phyloP scores from a whole-genome alignment of 2,797 vertebrate genomes.

The Dipus sagitta region DNA sequence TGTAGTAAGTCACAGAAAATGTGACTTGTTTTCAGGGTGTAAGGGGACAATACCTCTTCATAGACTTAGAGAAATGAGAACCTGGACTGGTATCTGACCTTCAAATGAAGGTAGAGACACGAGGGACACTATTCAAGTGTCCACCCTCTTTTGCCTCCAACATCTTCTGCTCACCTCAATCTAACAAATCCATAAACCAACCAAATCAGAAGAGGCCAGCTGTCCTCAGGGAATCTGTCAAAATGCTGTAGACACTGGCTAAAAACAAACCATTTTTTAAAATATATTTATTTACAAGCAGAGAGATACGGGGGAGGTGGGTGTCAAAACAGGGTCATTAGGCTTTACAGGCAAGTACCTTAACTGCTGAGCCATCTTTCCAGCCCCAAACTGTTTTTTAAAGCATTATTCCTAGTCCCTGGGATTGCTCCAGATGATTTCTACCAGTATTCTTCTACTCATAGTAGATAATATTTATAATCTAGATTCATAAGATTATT shows the following conservation, averaged over 20 bases:
- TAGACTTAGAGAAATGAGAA: background rate
- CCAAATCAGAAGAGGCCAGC: background rate
- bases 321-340: too few species aligned
- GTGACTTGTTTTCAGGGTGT: background rate
- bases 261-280: background rate
- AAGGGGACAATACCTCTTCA: constrained; percentile 21
- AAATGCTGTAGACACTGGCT: background rate
- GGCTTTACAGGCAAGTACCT: too few species aligned
- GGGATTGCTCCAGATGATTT: constrained; percentile 25
- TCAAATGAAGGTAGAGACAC: background rate
- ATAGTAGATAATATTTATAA: constrained; percentile 16
- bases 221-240: background rate
- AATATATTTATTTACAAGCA: too few species aligned
- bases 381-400: background rate
- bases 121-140: background rate
- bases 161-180: background rate
- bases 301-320: too few species aligned
- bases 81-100: background rate
- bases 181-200: constrained; percentile 1
- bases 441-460: constrained; percentile 1
- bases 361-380: too few species aligned
- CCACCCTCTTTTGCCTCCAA: background rate
- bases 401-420: background rate
- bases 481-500: constrained; percentile 15
- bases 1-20: background rate